Conservation (phyloP, 2,113 vertebrate species). For the Dipodomys merriami region DNA sequence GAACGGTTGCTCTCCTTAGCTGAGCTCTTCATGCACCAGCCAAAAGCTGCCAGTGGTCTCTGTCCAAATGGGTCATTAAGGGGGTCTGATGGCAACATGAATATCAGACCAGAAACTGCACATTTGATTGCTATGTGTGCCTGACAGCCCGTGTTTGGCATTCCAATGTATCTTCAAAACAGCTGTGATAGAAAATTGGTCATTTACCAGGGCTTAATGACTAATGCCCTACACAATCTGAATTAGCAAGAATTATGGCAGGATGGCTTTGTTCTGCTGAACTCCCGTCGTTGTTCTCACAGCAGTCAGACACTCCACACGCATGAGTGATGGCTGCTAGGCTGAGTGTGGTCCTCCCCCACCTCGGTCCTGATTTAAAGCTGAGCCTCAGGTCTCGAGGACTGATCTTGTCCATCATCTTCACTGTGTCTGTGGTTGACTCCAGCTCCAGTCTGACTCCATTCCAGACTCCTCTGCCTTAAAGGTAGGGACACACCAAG, state of each 20-base stretch:
- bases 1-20: slow-evolving; percentile 7
- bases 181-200: slow-evolving; percentile 57
- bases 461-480: neutral
- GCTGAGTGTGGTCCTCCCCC: accelerated
- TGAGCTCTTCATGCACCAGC: neutral
- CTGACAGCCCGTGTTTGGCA: slow-evolving; percentile 15
- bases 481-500: accelerated
- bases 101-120: slow-evolving; percentile 57
- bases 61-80: slow-evolving; percentile 52
- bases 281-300: slow-evolving; percentile 15
- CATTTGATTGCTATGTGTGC: slow-evolving; percentile 45
- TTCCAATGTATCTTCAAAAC: slow-evolving; percentile 38
- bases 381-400: neutral
- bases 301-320: neutral
- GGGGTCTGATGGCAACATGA: slow-evolving; percentile 17
- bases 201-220: slow-evolving; percentile 63
- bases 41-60: slow-evolving; percentile 47
- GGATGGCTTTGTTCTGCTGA: slow-evolving; percentile 62
- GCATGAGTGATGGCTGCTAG: neutral
- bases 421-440: neutral
- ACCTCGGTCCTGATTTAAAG: neutral
- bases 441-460: accelerated
- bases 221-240: slow-evolving; percentile 51
- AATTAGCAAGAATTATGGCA: slow-evolving; percentile 57
- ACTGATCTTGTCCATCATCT: neutral